phyloP scores from a whole-genome alignment of 2,888 invertebrate species.

The Iphiclides podalirius region DNA sequence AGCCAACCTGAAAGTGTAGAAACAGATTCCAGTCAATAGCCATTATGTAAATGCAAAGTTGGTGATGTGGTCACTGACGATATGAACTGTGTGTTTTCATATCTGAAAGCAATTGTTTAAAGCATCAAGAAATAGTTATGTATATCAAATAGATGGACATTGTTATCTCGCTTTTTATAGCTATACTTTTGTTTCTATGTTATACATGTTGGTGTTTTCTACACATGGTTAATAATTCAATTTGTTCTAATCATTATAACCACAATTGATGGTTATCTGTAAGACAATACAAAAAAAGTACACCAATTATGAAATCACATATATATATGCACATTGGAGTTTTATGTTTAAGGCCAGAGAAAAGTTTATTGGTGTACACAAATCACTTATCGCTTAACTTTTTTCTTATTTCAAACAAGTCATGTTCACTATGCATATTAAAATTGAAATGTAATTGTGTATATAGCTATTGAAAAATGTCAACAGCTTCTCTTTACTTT shows the following conservation, averaged over 20 bases:
- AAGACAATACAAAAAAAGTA: no score
- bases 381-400: no score
- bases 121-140: constrained; percentile 24
- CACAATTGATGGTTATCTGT: no score
- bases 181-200: constrained; percentile 20
- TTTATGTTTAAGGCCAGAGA: no score
- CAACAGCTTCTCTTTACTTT: not conserved
- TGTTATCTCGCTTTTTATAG: constrained; percentile 18
- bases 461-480: not conserved
- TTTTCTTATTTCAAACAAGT: no score
- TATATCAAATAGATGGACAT: constrained; percentile 13
- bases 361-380: no score
- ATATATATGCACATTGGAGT: no score
- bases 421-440: no score
- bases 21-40: constrained; percentile 68
- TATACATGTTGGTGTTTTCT: constrained; percentile 1
- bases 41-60: constrained; percentile 55
- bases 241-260: not conserved
- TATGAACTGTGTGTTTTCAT: constrained; percentile 68
- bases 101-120: constrained; percentile 65
- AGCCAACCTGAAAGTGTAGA: constrained; percentile 57
- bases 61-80: constrained; percentile 44
- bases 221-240: not conserved
- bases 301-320: no score
- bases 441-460: no score